Base-by-base conservation (phyloP, 2,888 invertebrate genomes). In the Leptinotarsa rubiginosa region DNA sequence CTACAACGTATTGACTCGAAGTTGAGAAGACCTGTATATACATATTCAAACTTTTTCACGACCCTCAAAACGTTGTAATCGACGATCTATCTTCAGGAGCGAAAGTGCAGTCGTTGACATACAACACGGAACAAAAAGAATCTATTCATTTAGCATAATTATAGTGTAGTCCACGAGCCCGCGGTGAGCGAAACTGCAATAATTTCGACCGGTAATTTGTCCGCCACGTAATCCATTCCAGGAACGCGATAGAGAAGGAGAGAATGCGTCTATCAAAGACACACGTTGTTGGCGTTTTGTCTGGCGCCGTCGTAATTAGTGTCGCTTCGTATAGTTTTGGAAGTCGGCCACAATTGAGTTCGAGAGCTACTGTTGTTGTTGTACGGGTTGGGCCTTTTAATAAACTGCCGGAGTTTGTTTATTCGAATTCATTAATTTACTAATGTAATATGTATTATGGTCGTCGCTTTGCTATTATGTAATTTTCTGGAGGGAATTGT, bases 291-390 rank as follows among this genome's bases (percentile, higher is more conserved):
- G 62, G 41, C 62, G 54, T 69, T 54, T 56, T 22, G 69, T 69
- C 69, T 69, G 69, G 69, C 69, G 69, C 69, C 69, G 47, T 47
- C 56, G 69, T 59, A 69, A 69, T 69, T 69, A 56, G 56, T 16
- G 49, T 47, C 22, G 69, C 52, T 18, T 25, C 15, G 47, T 69
- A 62, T 62, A n/a, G 62, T 62, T 62, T 62, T 41, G 16, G 20
- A 31, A 15, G 62, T 62, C 62, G 62, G 62, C 16, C 31, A n/a
- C 62, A 7, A 1, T 31, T 1, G 16, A n/a, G 54, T 54, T 0
- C 12, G 62, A 62, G 25, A 25, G 62, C 31, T 16, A 13, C 16
- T 10, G 31, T 62, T 62, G 31, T 62, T 62, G 16, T 31, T 18
- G 15, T 62, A 31, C 62, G 31, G 62, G 18, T 56, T 20, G 20